Conservation (phyloP, 2,113 vertebrate genomes). For the Neotoma lepida region DNA sequence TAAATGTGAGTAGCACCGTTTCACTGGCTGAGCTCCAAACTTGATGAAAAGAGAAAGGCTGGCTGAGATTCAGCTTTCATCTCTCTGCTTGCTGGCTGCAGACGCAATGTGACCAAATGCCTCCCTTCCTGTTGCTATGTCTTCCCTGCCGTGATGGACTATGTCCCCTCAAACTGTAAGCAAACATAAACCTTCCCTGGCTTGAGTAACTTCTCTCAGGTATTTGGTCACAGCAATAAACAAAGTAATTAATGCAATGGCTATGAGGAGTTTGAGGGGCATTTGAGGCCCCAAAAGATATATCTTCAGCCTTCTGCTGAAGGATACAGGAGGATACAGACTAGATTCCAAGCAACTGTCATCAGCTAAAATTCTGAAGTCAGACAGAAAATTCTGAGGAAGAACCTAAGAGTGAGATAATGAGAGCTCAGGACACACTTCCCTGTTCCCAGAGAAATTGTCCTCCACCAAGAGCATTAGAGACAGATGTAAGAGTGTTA, state of each 20-base stretch:
- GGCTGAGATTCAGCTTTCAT: too few species aligned
- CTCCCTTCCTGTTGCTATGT: too few species aligned
- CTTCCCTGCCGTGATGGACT: not conserved
- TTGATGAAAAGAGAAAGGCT: not conserved
- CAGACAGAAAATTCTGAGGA: conserved; percentile 38
- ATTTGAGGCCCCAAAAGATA: not conserved
- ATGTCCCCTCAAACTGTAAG: not conserved
- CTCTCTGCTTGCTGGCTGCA: not conserved
- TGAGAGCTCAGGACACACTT: not conserved
- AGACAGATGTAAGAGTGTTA: not conserved
- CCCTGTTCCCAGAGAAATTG: conserved; percentile 13
- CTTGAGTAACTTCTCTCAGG: not conserved
- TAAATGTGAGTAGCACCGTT: not conserved
- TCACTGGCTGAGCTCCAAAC: not conserved
- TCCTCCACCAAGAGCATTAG: not conserved
- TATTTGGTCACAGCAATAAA: not conserved
- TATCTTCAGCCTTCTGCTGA: not conserved
- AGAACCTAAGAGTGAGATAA: not conserved
- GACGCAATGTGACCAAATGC: not conserved
- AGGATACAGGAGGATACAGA: not conserved
- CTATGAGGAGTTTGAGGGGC: not conserved
- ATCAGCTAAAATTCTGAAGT: not conserved
- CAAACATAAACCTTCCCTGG: not conserved
- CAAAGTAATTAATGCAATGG: not conserved
- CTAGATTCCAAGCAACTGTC: not conserved